phyloP scores from a whole-genome alignment of 2,797 vertebrate species.

The Mycteria americana region DNA sequence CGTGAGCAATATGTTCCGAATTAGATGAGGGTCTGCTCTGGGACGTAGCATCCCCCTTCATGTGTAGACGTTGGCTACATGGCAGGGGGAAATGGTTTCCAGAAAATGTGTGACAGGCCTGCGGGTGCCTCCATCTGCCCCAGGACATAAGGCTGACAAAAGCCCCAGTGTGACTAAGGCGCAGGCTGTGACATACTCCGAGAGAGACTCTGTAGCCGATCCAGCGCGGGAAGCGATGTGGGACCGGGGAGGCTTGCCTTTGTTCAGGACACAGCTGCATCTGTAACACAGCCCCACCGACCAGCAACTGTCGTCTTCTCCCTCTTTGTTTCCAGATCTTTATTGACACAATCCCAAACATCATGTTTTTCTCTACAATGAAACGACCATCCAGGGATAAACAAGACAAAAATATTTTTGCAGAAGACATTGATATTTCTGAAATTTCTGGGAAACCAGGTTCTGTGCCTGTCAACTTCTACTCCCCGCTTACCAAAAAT shows the following conservation, averaged over 20 bases:
- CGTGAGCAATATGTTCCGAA: not conserved
- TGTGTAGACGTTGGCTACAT: rapidly evolving
- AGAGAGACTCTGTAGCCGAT: not conserved
- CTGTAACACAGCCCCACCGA: not conserved
- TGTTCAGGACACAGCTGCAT: not conserved
- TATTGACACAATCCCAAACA: slow-evolving; percentile 89
- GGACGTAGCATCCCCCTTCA: rapidly evolving
- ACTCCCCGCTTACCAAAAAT: slow-evolving; percentile 87
- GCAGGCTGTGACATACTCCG: not conserved
- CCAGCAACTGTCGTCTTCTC: not conserved
- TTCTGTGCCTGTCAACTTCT: slow-evolving; percentile 80
- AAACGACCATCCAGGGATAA: slow-evolving; percentile 88
- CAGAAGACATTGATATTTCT: slow-evolving; percentile 90
- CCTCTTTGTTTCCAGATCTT: slow-evolving; percentile 80
- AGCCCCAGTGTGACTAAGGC: not conserved
- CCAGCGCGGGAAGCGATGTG: not conserved
- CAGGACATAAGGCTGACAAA: not conserved
- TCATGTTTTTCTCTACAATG: slow-evolving; percentile 98
- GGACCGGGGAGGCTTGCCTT: not conserved
- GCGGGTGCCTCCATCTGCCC: not conserved
- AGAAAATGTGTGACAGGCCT: not conserved
- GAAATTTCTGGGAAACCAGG: slow-evolving; percentile 91
- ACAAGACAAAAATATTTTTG: slow-evolving; percentile 82
- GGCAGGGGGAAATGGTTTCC: not conserved
- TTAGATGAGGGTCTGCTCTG: not conserved